Evolutionary conservation across 2,797 vertebrate species (phyloP).

Genomic region (Thripadectes ignobilis): DNA sequence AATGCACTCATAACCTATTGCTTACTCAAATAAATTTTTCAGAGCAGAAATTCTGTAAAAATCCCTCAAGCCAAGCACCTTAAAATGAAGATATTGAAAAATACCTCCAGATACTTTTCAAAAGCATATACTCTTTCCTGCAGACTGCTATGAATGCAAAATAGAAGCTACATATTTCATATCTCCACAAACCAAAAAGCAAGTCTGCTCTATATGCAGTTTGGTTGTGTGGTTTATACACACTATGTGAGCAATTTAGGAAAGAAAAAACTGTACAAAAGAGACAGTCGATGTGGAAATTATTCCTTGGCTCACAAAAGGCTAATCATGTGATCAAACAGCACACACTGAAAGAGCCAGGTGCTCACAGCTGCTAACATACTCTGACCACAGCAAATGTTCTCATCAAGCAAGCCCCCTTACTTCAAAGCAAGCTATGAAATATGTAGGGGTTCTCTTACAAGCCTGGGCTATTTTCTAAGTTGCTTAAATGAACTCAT

Average conservation of each 20-base stretch:
- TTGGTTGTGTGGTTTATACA: neutral
- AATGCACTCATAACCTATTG: neutral
- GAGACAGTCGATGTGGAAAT: neutral
- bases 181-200: neutral
- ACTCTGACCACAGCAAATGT: neutral
- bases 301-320: neutral
- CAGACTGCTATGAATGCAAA: neutral
- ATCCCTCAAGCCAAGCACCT: neutral
- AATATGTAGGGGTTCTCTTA: neutral
- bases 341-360: neutral
- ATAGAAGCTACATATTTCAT: neutral
- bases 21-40: neutral
- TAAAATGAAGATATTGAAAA: neutral
- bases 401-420: neutral
- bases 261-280: neutral
- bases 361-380: neutral
- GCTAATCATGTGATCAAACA: neutral
- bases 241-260: neutral
- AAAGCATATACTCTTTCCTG: neutral
- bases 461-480: neutral
- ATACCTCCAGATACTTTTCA: neutral
- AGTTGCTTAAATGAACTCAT: neutral
- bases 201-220: neutral
- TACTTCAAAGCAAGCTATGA: neutral
- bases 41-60: neutral